Evolutionary conservation across 2,113 vertebrate species (phyloP), one percentile per base, ranked within the genome.

Genomic region (Alaudala cheleensis): DNA sequence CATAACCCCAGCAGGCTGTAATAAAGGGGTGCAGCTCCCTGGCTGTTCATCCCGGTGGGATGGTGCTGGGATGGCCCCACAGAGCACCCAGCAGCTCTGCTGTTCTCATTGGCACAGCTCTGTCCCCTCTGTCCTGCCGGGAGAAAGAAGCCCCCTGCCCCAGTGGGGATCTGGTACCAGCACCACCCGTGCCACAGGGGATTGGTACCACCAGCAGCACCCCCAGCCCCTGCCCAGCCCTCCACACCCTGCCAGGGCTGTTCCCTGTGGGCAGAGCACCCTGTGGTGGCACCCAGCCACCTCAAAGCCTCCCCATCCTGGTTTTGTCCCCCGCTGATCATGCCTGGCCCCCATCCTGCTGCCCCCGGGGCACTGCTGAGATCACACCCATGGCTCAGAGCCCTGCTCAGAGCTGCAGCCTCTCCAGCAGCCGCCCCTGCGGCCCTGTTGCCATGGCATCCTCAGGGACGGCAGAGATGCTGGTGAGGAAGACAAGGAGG

Each of bases 381-480:
- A 57, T 2, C 16, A 8, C 17, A 18, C 4, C 6, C 3, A 5
- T 0, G 20, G 29, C 83, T 57, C 51, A 6, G 42, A 72, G 81
- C 57, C 53, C 74, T 23, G 14, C 44, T 7, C 42, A 0, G 70
- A 67, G 57, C 67, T 22, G 65, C 78, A 31, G 81, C 72, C 42
- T 19, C 91, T 80, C 69, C 72, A 5, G 26, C 64, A 93, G 81
- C 37, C 40, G 29, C 40, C 74, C 49, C 82, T n/a, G 67, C 14
- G 0, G 67, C 61, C 39, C 42, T 1, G 72, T 95, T 95, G 92
- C 92, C 92, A 91, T 91, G 92, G 94, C 88, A 91, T 28, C 92
- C 90, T 62, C n/a, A 15, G 81, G 87, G 67, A 76, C 62, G 76
- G 80, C 86, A 78, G 3, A 1, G 73, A 57, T 39, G 26, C 50